phyloP scores from a whole-genome alignment of 1,140 invertebrate species.

The Campoletis sonorensis region DNA sequence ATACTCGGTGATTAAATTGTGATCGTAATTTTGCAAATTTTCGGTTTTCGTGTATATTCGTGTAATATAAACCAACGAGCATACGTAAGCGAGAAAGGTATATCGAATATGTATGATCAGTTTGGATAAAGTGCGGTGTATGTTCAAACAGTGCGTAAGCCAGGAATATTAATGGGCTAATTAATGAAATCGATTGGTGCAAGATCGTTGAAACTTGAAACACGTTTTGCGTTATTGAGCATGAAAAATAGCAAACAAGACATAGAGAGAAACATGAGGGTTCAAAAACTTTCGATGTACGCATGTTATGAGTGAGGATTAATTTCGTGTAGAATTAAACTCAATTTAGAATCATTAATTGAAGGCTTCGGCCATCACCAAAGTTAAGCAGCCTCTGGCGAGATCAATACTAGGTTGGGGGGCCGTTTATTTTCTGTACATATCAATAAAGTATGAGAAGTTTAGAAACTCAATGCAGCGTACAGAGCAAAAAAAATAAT shows the following conservation, averaged over 20 bases:
- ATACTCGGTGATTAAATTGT: background rate
- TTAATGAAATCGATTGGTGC: slow-evolving; percentile 32
- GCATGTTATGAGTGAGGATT: too few species aligned
- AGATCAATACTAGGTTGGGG: too few species aligned
- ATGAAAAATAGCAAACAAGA: background rate
- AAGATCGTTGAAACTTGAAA: background rate
- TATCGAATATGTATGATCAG: slow-evolving; percentile 22
- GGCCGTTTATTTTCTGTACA: slow-evolving; percentile 19
- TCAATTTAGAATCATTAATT: too few species aligned
- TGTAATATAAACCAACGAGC: slow-evolving; percentile 11
- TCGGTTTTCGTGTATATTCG: background rate
- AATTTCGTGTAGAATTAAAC: slow-evolving; percentile 13
- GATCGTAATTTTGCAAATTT: slow-evolving; percentile 32
- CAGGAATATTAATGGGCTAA: slow-evolving; percentile 42
- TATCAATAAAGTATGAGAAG: background rate
- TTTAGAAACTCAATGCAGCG: background rate
- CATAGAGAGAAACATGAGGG: background rate
- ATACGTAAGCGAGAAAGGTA: slow-evolving; percentile 20
- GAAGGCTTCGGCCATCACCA: too few species aligned
- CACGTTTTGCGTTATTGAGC: background rate
- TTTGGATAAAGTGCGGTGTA: slow-evolving; percentile 8
- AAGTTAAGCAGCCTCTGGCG: too few species aligned
- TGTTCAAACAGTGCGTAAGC: slow-evolving; percentile 38
- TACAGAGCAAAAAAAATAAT: too few species aligned
- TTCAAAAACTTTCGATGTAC: too few species aligned